Evolutionary conservation across 2,888 invertebrate genomes (phyloP), one percentile per base, ranked within the genome.

Genomic region (Unio pictorum): DNA sequence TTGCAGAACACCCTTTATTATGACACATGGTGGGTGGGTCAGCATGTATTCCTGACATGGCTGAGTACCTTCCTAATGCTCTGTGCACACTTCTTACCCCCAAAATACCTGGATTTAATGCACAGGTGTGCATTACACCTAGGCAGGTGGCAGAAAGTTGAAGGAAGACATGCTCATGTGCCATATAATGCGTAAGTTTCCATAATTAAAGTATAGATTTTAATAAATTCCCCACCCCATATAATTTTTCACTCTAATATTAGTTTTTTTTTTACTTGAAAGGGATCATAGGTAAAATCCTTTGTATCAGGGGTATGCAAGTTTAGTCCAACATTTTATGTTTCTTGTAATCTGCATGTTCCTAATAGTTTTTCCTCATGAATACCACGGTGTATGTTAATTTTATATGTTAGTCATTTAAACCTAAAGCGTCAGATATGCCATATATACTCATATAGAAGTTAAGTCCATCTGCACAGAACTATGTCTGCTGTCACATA

Each of bases 91-190:
- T 92, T 92, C 76, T 92, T 93, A 83, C 93, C 94, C 55, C 91
- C 93, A 8, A 92, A 92, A 76, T 95, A 96, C 88, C 94, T 96
- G 86, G 98, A 99, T 91, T 94, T 95, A 56, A 91, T 98, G 73
- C 98, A 99, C 90, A 93, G 96, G 83, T 94, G 96, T 71, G 95
- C 97, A 1, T 90, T 95, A 64, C 98, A 99, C 91, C 92, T 98
- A 64, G 98, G 98, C 5, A 91, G 92, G 71, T 96, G 96, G 94
- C 92, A 92, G 55, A 91, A 92, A 84, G 90, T 93, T 55, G 93
- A 93, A 79, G 91, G 91, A 55, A 90, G 93, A 34, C 91, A 92
- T 69, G 91, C 91, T 68, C 93, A 93, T 81, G 91, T 92, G 5
- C 92, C 93, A 2, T 92, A 90, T 78, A 87, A 88, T 77, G 87